Evolutionary conservation across 2,888 invertebrate species (phyloP).

Genomic region (Autographa pulchrina): DNA sequence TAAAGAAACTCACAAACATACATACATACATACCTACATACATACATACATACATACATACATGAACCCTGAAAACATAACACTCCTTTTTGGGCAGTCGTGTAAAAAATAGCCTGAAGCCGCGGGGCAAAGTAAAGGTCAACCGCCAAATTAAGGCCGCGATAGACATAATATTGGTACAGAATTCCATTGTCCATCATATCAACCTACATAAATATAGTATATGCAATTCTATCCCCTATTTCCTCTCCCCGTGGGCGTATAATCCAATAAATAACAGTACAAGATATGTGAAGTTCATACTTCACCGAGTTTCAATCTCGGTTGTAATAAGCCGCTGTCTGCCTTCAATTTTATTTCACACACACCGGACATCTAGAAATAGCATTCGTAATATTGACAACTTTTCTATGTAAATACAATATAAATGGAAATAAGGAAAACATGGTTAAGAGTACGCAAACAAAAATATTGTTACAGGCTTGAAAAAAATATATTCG

Average conservation of each 20-base stretch:
- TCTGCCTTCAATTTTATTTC: conserved; percentile 36
- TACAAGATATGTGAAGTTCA: conserved; percentile 20
- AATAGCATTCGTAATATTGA: conserved; percentile 27
- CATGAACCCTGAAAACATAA: no score
- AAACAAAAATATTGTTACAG: no score
- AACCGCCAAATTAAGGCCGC: neutral
- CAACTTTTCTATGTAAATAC: conserved; percentile 33
- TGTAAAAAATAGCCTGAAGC: no score
- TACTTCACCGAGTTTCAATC: conserved; percentile 43
- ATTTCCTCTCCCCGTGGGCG: neutral
- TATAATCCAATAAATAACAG: conserved; percentile 14
- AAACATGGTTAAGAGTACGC: no score
- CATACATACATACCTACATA: no score
- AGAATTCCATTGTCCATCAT: neutral
- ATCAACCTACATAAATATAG: neutral
- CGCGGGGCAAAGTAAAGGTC: neutral
- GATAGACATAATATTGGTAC: neutral
- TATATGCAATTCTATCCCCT: neutral
- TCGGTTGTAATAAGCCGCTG: conserved; percentile 38
- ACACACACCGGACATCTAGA: conserved; percentile 32
- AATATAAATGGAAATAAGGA: neutral
- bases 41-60: no score
- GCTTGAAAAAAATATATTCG: no score
- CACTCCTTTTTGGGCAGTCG: no score
- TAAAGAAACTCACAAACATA: no score